Conservation (phyloP, 2,888 invertebrate genomes). For the Callimorpha dominula region DNA sequence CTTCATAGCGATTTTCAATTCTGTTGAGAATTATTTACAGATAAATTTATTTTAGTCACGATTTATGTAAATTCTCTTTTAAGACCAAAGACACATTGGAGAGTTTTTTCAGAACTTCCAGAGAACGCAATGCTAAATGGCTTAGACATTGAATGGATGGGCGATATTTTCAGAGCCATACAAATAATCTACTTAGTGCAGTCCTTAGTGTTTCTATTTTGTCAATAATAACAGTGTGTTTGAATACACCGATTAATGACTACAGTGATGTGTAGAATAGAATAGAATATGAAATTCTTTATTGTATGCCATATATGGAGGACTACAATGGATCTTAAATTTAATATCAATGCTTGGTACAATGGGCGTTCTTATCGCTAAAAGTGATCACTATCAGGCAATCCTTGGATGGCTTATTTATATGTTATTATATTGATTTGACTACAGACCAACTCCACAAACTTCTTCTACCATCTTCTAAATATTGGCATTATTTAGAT, state of each 20-base stretch:
- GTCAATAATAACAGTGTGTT: background rate
- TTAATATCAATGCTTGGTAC: background rate
- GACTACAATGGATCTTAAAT: background rate
- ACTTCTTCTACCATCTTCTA: no score
- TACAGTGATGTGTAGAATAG: background rate
- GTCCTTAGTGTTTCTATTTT: background rate
- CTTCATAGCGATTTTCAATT: conserved; percentile 4
- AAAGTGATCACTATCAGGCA: background rate
- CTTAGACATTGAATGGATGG: background rate
- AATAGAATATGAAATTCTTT: background rate
- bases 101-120: background rate
- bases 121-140: background rate
- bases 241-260: background rate
- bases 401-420: background rate
- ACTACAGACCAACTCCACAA: no score
- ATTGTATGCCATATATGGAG: background rate
- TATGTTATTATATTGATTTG: background rate
- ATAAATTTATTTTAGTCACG: conserved; percentile 15
- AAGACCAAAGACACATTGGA: conserved; percentile 6
- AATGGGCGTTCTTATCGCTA: background rate
- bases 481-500: no score
- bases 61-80: conserved; percentile 12
- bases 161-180: background rate
- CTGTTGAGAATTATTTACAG: conserved; percentile 9
- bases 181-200: background rate